Base-by-base conservation (phyloP, 1,140 invertebrate species). In the Ooceraea biroi region DNA sequence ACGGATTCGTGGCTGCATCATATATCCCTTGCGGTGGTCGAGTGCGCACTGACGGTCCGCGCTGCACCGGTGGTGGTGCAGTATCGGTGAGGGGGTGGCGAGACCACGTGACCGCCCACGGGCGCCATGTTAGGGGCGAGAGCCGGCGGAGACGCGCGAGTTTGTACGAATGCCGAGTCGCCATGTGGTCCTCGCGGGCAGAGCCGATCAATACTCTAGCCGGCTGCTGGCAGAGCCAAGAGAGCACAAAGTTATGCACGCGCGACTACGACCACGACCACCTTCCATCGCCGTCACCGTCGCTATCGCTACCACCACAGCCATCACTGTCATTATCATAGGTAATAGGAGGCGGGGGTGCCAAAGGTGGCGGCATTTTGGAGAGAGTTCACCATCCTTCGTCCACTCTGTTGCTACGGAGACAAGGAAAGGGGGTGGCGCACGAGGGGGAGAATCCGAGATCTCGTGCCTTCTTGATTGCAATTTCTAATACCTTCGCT, bases 221-320 rank as follows among this genome's bases (percentile, higher is more conserved):
- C 88, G 88, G 87, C 88, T 89, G 88, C 87, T 89, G 74, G 85
- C 88, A 89, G 88, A 91, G 87, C 88, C 91, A 92, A 92, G 90
- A 92, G 91, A 93, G 91, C 91, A 92, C 92, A 73, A 92, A 93
- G 91, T 93, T 92, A 93, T 92, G 92, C 91, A 93, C 89, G 88
- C 90, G 83, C 85, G 76, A 82, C 76, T 83, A 80, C 85, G 68
- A 84, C 61, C 30, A 76, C 76, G 74, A 50, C 69, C 44, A 80
- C 73, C 77, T 60, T 73, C 69, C 27, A 36, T 25, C 27, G 41
- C 41, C 36, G 36, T 36, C 55, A 82, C 71, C 44, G 76, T 58
- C 36, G 52, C 71, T 48, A 14, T 27, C 50, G 25, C 19, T 19
- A 55, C 25, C 52, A 44, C 63, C 76, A 68, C 61, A 11, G 48